These are phyloP conservation scores for Acropora yongei DNA, from an alignment of 64 coral and sea anemone species.

Conservation along the genomic window DNA sequence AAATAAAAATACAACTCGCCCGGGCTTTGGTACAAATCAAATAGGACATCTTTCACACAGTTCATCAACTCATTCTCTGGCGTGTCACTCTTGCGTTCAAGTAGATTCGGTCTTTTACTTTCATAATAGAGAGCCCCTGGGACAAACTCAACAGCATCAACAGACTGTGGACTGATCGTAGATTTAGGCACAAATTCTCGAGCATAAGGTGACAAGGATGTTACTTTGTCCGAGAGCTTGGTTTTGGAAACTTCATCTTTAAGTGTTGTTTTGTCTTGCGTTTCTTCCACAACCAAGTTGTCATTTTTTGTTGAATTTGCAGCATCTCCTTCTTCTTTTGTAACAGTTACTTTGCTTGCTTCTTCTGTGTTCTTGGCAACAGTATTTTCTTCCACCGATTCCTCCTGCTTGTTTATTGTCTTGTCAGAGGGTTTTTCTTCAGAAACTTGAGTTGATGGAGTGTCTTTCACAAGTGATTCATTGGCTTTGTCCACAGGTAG, in stretches of 20 bases:
- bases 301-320: neutral
- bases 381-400: neutral
- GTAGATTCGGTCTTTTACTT: constrained; percentile 8
- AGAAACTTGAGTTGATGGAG: neutral
- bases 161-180: neutral
- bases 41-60: constrained; percentile 81
- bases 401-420: neutral
- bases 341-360: neutral
- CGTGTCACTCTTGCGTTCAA: constrained; percentile 14
- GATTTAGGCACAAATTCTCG: constrained; percentile 30
- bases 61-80: constrained; percentile 76
- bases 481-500: neutral
- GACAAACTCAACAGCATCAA: constrained; percentile 68
- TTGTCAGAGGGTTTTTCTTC: neutral
- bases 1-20: constrained; percentile 69
- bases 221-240: neutral
- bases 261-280: neutral
- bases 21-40: constrained; percentile 76
- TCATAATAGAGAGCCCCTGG: constrained; percentile 12
- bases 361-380: neutral
- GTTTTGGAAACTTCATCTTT: neutral
- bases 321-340: neutral
- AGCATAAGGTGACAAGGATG: constrained; percentile 65
- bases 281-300: neutral
- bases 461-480: neutral